Evolutionary conservation across 2,113 vertebrate species (phyloP).

Genomic region (Tetrax tetrax): DNA sequence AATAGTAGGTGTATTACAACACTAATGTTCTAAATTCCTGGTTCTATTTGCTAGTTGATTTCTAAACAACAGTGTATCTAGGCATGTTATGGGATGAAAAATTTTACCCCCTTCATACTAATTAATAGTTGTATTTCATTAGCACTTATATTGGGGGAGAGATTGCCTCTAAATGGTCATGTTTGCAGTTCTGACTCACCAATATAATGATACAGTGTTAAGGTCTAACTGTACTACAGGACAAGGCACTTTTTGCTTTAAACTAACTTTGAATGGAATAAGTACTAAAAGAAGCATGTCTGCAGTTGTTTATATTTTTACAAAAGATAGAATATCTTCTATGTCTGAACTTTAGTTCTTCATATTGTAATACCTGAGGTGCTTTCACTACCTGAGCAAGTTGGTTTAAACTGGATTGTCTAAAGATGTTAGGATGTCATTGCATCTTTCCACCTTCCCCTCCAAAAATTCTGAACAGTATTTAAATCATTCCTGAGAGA

Average conservation of each 20-base stretch:
- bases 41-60: not conserved
- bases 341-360: not conserved
- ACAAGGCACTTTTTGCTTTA: not conserved
- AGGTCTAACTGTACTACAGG: not conserved
- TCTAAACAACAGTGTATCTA: not conserved
- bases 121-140: not conserved
- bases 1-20: not conserved
- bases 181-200: not conserved
- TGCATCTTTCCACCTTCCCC: not conserved
- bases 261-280: not conserved
- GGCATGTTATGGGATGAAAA: not conserved
- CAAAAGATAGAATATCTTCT: not conserved
- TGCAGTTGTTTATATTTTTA: not conserved
- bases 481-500: not conserved
- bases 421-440: not conserved
- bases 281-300: not conserved
- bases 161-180: not conserved
- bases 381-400: not conserved
- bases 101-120: not conserved
- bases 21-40: not conserved
- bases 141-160: too few relatives aligned
- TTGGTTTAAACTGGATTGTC: not conserved
- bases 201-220: not conserved
- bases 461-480: accelerated
- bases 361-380: not conserved